These are phyloP conservation scores for Neomorphus geoffroyi DNA, from an alignment of 2,797 vertebrate species.

Conservation along the genomic window DNA sequence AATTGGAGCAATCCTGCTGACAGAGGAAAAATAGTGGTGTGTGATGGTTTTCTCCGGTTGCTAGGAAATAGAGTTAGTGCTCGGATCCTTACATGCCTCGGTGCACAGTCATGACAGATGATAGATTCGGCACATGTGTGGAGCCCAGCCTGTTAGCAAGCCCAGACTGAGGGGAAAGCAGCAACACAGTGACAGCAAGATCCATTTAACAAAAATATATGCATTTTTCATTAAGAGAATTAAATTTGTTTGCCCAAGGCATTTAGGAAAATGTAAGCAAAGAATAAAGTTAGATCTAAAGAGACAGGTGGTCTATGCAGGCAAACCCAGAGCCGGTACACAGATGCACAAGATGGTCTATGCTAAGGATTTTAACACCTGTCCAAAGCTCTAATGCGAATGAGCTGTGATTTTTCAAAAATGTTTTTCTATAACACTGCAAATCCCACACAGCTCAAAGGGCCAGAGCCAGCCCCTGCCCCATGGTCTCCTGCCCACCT, in stretches of 20 bases:
- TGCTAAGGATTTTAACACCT: slow-evolving; percentile 10
- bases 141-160: slow-evolving; percentile 37
- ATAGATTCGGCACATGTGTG: slow-evolving; percentile 47
- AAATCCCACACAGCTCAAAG: not conserved
- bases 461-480: not conserved
- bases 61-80: slow-evolving; percentile 78
- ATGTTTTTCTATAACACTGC: not conserved
- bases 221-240: slow-evolving; percentile 24
- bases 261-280: slow-evolving; percentile 15
- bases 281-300: not conserved
- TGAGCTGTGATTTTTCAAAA: not conserved
- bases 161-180: slow-evolving; percentile 40
- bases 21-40: slow-evolving; percentile 68
- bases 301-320: not conserved
- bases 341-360: not conserved
- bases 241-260: slow-evolving; percentile 8
- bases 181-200: not conserved
- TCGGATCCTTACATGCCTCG: slow-evolving; percentile 61
- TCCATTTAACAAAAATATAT: slow-evolving; percentile 57
- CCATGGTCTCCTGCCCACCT: fast-evolving
- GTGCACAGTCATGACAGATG: slow-evolving; percentile 65
- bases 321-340: not conserved
- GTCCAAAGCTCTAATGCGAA: not conserved
- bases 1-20: slow-evolving; percentile 76
- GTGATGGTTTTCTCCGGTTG: slow-evolving; percentile 68